phyloP scores from a whole-genome alignment of 2,797 vertebrate genomes.

The Brachymystax lenok region DNA sequence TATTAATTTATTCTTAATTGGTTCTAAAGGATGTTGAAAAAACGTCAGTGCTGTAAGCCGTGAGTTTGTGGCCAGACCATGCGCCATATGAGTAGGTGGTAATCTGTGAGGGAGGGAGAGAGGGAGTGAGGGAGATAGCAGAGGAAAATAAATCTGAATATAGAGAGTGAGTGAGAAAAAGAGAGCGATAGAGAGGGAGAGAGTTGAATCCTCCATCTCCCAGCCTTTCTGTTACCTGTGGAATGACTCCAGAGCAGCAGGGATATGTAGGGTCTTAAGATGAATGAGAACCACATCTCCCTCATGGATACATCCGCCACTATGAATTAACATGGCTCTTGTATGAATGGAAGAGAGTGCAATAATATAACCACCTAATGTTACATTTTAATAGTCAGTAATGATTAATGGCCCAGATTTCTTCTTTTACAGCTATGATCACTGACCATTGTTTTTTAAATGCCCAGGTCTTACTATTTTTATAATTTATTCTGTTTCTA shows the following conservation, averaged over 20 bases:
- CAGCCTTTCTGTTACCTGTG: slow-evolving; percentile 42
- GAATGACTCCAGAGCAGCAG: slow-evolving; percentile 64
- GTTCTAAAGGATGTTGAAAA: not conserved
- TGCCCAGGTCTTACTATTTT: too few species aligned
- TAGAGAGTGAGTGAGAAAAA: slow-evolving; percentile 21
- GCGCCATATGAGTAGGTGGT: slow-evolving; percentile 23
- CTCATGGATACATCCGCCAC: slow-evolving; percentile 65
- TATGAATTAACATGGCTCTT: slow-evolving; percentile 61
- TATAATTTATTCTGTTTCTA: too few species aligned
- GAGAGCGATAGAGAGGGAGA: slow-evolving; percentile 37
- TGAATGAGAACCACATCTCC: slow-evolving; percentile 68
- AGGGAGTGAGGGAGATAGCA: slow-evolving; percentile 12
- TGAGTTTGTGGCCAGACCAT: slow-evolving; percentile 35
- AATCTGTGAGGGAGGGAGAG: slow-evolving; percentile 17
- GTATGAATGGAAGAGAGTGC: slow-evolving; percentile 42
- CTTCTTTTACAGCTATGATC: too few species aligned
- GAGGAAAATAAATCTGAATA: not conserved
- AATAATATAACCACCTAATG: slow-evolving; percentile 36
- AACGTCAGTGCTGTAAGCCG: slow-evolving; percentile 22
- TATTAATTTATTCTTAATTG: slow-evolving; percentile 1
- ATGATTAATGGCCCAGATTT: too few species aligned
- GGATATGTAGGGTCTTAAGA: slow-evolving; percentile 66
- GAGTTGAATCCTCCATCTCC: slow-evolving; percentile 51
- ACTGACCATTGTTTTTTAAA: too few species aligned
- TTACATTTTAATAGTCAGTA: not conserved